Percentiles rank a stretch among this genome's conserved stretches.
phyloP scores from a whole-genome alignment of 2,113 vertebrate species.

The Catharus fuscescens region DNA sequence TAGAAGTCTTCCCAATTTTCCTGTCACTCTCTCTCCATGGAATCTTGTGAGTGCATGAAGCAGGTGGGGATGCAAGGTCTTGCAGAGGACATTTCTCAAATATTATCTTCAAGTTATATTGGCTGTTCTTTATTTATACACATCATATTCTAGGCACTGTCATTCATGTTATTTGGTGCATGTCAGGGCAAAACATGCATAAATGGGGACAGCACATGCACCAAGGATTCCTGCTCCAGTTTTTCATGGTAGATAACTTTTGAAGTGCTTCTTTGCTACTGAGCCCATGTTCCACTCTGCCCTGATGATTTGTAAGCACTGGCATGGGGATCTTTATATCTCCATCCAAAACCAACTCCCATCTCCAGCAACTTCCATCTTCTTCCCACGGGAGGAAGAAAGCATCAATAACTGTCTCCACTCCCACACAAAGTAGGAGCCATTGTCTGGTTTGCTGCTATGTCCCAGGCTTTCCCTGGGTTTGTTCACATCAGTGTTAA shows the following conservation, averaged over 20 bases:
- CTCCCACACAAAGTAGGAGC: background rate
- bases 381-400: background rate
- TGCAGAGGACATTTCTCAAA: background rate
- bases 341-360: background rate
- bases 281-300: background rate
- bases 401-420: background rate
- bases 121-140: background rate
- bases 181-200: rapidly evolving
- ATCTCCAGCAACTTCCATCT: background rate
- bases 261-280: background rate
- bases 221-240: background rate
- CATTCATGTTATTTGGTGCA: background rate
- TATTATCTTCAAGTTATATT: background rate
- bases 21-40: background rate
- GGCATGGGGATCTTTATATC: rapidly evolving
- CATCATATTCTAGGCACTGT: background rate
- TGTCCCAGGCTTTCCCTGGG: background rate
- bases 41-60: background rate
- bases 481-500: background rate
- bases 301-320: background rate
- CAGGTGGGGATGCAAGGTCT: background rate
- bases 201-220: rapidly evolving
- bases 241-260: background rate
- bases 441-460: background rate
- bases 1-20: background rate